These are phyloP conservation scores for Elgaria multicarinata DNA, from an alignment of 2,113 vertebrate genomes.

Conservation along the genomic window DNA sequence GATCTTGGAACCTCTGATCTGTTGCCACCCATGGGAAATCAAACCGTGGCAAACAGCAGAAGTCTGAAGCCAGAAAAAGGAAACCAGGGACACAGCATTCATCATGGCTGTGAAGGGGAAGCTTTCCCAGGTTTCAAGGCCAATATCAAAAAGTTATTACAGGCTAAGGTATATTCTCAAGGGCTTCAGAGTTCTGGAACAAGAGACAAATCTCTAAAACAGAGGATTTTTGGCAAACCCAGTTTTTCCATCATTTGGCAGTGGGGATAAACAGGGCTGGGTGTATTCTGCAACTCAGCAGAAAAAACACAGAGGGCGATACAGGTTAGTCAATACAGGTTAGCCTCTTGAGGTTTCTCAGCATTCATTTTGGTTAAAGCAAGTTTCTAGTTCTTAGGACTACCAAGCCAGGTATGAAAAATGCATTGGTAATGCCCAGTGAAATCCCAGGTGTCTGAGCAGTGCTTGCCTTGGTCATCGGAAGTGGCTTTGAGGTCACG, in stretches of 20 bases:
- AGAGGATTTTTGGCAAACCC: not conserved
- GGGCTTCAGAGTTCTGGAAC: not conserved
- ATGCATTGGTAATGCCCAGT: not conserved
- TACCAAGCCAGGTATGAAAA: not conserved
- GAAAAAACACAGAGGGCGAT: not conserved
- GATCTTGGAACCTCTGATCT: not conserved
- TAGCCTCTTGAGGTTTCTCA: not conserved
- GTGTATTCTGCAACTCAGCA: not conserved
- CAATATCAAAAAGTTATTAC: not conserved
- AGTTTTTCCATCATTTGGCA: constrained; percentile 12
- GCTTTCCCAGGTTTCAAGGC: not conserved
- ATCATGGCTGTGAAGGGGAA: not conserved
- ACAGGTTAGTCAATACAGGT: not conserved
- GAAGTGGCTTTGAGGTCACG: not conserved
- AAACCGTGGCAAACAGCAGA: constrained; percentile 47
- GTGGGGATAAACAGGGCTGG: not conserved
- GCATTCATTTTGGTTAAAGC: not conserved
- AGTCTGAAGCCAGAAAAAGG: constrained; percentile 40
- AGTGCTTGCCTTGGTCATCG: not conserved
- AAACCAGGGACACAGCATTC: constrained; percentile 16
- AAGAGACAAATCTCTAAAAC: not conserved
- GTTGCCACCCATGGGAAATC: constrained; percentile 38
- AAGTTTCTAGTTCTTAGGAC: not conserved
- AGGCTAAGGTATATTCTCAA: no score
- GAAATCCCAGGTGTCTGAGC: not conserved